Base-by-base conservation (phyloP, 2,797 vertebrate genomes). In the Leptoclinus maculatus region DNA sequence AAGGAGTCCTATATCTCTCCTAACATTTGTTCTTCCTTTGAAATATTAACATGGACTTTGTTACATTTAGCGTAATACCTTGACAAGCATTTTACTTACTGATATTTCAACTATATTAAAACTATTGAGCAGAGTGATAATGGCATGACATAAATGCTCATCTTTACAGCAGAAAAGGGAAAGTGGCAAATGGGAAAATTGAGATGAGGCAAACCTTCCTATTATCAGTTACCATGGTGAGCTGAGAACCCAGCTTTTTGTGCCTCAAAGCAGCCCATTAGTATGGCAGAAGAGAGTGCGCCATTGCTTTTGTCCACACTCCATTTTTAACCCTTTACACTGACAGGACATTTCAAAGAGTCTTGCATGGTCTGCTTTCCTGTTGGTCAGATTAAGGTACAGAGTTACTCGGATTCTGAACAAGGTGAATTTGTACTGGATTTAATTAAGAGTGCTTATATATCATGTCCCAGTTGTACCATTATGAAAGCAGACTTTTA, bases 171-270 rank as follows among this genome's bases (percentile, higher is more conserved):
- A 65, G 65, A 86, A 83, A 83, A 65, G 39, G 57, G 51, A 79
- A 84, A 75, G 34, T 82, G 74, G 63, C 39, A 71, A 85, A 87
- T n/a, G 54, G 47, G 64, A 23, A 80, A 62, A 70, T 36, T 75
- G 75, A 79, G 71, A 83, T 74, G 75, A 89, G 77, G 82, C 83
- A 89, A 87, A 89, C 73, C 88, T 76, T 82, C 64, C 76, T 65
- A 78, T 90, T 75, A 80, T 84, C 86, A 80, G 88, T 91, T 92
- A 67, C 89, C 87, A 91, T 91, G 86, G 90, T 87, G 88, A 91
- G 74, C 65, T 66, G 78, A 73, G 80, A 89, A 79, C 65, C 78
- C 66, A 72, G 70, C 73, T 82, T 72, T 79, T 70, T 74, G 51
- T 80, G 64, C 56, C 66, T 84, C 65, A 90, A 83, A 86, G 70